phyloP scores from a whole-genome alignment of 2,888 invertebrate species.

The Pyralis farinalis region DNA sequence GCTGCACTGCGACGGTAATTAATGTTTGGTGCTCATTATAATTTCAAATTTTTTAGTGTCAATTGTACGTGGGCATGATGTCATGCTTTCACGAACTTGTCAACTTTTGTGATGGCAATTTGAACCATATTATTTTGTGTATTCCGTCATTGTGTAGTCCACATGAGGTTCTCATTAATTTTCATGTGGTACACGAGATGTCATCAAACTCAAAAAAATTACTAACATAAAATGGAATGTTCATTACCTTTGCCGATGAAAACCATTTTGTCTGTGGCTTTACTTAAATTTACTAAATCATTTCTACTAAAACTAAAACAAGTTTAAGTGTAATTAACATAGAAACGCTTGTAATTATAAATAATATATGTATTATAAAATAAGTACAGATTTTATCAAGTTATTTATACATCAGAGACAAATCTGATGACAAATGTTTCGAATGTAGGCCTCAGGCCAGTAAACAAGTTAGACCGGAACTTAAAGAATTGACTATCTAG shows the following conservation, averaged over 20 bases:
- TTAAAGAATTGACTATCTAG: not conserved
- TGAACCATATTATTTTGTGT: no score
- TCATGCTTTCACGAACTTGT: conserved; percentile 37
- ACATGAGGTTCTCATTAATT: no score
- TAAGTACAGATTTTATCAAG: conserved; percentile 5
- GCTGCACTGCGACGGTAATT: conserved; percentile 36
- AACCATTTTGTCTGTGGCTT: no score
- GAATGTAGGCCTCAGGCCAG: conserved; percentile 8
- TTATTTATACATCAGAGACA: conserved; percentile 6
- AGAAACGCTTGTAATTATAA: no score
- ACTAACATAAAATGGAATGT: no score
- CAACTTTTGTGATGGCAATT: conserved; percentile 16
- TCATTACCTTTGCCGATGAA: no score
- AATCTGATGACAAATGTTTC: conserved; percentile 4
- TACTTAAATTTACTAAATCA: not conserved
- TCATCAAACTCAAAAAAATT: no score
- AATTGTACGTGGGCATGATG: conserved; percentile 31
- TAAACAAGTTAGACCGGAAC: conserved; percentile 9
- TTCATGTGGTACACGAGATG: no score
- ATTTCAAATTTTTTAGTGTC: conserved; percentile 38
- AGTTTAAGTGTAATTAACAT: conserved; percentile 6
- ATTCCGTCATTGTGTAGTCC: no score
- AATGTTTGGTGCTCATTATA: conserved; percentile 41
- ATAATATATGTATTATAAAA: not conserved
- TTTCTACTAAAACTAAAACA: not conserved